Conservation (phyloP, 2,888 invertebrate species). For the Campaea margaritaria region DNA sequence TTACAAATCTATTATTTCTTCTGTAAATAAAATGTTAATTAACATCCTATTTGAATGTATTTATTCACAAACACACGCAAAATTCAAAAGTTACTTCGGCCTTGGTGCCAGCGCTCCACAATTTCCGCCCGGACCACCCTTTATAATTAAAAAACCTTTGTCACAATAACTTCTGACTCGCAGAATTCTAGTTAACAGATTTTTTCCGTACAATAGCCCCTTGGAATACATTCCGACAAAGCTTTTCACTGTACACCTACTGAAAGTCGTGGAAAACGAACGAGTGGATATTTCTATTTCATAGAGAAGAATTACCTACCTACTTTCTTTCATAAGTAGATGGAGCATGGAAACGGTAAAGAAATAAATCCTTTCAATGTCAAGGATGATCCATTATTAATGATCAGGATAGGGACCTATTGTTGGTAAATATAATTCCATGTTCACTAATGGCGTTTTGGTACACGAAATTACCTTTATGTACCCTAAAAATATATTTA, state of each 20-base stretch:
- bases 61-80: no score
- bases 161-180: not conserved
- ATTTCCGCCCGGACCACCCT: not conserved
- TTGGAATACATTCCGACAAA: not conserved
- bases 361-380: conserved; percentile 1
- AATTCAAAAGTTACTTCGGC: not conserved
- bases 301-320: not conserved
- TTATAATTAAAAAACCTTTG: not conserved
- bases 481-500: no score
- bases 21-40: no score
- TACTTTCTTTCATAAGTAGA: no score
- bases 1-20: no score
- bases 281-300: no score
- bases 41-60: no score
- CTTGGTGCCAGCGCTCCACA: not conserved
- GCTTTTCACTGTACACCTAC: not conserved
- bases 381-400: not conserved
- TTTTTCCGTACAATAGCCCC: not conserved
- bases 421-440: no score
- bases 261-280: no score
- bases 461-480: no score
- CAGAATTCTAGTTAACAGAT: not conserved
- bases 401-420: not conserved
- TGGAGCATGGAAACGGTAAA: no score
- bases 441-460: no score